These are phyloP conservation scores for Cosmia pyralina DNA, from an alignment of 2,888 invertebrate genomes.

Conservation along the genomic window DNA sequence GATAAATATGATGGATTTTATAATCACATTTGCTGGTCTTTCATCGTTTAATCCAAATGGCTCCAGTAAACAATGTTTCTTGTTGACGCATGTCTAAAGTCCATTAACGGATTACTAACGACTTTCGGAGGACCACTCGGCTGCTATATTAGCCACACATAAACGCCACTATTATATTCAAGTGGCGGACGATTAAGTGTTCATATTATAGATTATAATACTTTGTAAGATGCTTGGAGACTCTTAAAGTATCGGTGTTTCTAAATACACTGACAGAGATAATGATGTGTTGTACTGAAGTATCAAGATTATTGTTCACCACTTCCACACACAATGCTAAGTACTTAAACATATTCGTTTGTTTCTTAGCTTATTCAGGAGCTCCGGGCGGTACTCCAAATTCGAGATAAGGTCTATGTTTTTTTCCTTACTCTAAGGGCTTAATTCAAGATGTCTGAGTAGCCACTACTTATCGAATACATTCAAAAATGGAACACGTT, in stretches of 20 bases:
- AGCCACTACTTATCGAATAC: no score
- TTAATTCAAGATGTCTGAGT: no score
- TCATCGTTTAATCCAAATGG: not conserved
- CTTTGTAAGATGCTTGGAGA: not conserved
- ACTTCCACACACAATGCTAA: not conserved
- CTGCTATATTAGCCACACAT: slow-evolving; percentile 16
- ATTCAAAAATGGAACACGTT: no score
- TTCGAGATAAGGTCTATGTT: no score
- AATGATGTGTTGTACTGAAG: not conserved
- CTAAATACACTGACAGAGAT: not conserved
- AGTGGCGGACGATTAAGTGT: slow-evolving; percentile 20
- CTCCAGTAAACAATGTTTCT: slow-evolving; percentile 8
- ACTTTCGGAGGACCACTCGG: slow-evolving; percentile 26
- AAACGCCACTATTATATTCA: slow-evolving; percentile 11
- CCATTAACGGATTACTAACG: slow-evolving; percentile 54
- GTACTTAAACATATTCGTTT: not conserved
- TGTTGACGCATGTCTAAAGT: slow-evolving; percentile 31
- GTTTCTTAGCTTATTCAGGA: not conserved
- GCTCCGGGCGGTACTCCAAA: not conserved
- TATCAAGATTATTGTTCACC: not conserved
- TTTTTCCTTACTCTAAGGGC: no score
- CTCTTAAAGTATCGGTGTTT: not conserved
- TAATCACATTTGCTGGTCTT: slow-evolving; percentile 13
- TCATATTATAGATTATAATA: not conserved
- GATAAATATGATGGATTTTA: slow-evolving; percentile 14